Conservation (phyloP, 2,113 vertebrate genomes). For the Nothobranchius kuhntae region DNA sequence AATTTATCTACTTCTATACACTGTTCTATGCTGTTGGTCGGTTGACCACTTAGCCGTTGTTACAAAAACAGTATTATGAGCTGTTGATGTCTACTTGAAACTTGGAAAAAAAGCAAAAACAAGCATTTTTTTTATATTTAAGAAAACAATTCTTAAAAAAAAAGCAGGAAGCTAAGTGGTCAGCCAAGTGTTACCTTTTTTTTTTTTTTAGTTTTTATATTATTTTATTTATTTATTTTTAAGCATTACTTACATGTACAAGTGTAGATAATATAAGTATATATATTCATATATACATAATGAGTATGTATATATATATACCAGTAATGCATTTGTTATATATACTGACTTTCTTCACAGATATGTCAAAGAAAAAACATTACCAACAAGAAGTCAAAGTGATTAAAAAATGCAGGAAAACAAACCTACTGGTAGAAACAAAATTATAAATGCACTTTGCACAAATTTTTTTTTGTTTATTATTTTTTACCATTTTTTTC, state of each 20-base stretch:
- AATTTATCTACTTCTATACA: slow-evolving; percentile 85
- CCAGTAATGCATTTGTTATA: slow-evolving; percentile 78
- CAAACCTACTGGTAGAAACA: slow-evolving; percentile 83
- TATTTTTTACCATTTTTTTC: slow-evolving; percentile 47
- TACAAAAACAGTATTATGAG: slow-evolving; percentile 67
- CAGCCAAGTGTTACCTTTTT: slow-evolving; percentile 70
- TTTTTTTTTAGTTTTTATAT: slow-evolving; percentile 37
- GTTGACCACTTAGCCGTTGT: slow-evolving; percentile 81
- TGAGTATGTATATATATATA: slow-evolving; percentile 80
- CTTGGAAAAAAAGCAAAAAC: slow-evolving; percentile 67
- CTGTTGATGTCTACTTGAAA: slow-evolving; percentile 57
- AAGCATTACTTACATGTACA: slow-evolving; percentile 74
- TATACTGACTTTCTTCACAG: slow-evolving; percentile 78
- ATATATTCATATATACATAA: slow-evolving; percentile 82
- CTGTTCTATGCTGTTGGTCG: slow-evolving; percentile 77
- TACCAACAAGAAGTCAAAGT: slow-evolving; percentile 86
- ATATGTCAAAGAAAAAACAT: slow-evolving; percentile 71
- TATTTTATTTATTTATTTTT: slow-evolving; percentile 57
- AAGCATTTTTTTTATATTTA: slow-evolving; percentile 20
- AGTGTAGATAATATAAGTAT: slow-evolving; percentile 80
- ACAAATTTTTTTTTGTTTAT: slow-evolving; percentile 48
- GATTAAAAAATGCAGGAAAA: slow-evolving; percentile 76
- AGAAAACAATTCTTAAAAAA: neutral
- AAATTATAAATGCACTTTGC: slow-evolving; percentile 78
- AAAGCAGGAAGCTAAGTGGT: slow-evolving; percentile 76